Percentiles rank a stretch among this genome's conserved stretches.
Evolutionary conservation across 2,113 vertebrate species (phyloP).

Genomic region (Pogona vitticeps): DNA sequence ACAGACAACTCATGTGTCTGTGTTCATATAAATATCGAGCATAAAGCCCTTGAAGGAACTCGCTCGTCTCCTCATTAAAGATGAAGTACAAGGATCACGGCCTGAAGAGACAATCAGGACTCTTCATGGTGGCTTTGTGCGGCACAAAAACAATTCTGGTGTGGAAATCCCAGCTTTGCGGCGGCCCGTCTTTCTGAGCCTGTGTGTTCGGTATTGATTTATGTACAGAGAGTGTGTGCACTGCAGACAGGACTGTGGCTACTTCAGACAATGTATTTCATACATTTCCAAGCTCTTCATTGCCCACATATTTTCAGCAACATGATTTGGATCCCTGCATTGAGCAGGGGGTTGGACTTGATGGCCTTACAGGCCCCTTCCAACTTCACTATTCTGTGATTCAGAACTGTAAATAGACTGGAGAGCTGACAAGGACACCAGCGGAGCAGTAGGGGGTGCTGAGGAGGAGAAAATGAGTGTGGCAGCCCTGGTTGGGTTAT

Average conservation of each 20-base stretch:
- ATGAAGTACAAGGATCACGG: conserved; percentile 33
- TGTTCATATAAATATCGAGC: conserved; percentile 67
- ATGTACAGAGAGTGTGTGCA: not conserved
- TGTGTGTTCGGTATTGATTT: rapidly evolving
- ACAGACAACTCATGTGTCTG: conserved; percentile 65
- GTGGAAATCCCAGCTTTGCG: not conserved
- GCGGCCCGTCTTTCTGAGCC: rapidly evolving
- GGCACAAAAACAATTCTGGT: rapidly evolving
- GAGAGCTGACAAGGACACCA: too few relatives aligned
- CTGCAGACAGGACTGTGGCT: not conserved
- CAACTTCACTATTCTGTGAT: too few relatives aligned
- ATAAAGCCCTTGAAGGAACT: conserved; percentile 56
- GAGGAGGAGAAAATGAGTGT: too few relatives aligned
- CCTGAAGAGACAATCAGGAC: conserved; percentile 44
- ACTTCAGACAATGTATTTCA: too few relatives aligned
- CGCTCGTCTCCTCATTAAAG: conserved; percentile 62
- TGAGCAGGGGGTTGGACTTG: too few relatives aligned
- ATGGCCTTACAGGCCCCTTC: too few relatives aligned
- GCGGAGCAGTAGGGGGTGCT: too few relatives aligned
- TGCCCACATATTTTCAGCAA: too few relatives aligned
- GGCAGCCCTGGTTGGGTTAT: too few relatives aligned
- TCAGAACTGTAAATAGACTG: too few relatives aligned
- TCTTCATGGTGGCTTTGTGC: not conserved
- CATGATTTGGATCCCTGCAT: too few relatives aligned
- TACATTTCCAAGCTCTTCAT: too few relatives aligned